Percentiles rank a stretch among this genome's conserved stretches.
phyloP scores from a whole-genome alignment of 2,888 invertebrate species.

The Microplitis manilae region DNA sequence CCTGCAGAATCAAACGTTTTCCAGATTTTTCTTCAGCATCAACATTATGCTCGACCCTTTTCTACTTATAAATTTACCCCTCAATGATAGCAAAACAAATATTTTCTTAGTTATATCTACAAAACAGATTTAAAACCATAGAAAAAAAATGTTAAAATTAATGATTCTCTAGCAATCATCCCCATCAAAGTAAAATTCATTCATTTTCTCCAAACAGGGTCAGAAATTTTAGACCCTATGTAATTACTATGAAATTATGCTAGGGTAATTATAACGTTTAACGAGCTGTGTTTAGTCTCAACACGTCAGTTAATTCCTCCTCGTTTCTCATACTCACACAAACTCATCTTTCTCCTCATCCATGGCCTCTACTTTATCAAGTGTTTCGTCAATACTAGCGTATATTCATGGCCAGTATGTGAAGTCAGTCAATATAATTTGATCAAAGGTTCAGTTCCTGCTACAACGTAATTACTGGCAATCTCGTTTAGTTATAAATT shows the following conservation, averaged over 20 bases:
- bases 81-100: no score
- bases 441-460: constrained; percentile 20
- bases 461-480: not conserved
- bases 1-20: no score
- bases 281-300: constrained; percentile 27
- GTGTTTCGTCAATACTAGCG: not conserved
- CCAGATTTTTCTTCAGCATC: no score
- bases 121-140: no score
- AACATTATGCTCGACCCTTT: no score
- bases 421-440: constrained; percentile 24
- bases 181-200: constrained; percentile 21
- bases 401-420: constrained; percentile 5
- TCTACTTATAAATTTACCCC: no score
- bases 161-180: not conserved
- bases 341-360: not conserved
- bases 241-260: constrained; percentile 37
- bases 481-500: not conserved
- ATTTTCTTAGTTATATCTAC: no score
- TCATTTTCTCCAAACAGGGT: not conserved
- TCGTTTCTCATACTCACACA: not conserved
- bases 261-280: constrained; percentile 37
- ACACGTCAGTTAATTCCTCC: constrained; percentile 15
- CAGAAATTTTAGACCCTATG: constrained; percentile 10
- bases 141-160: constrained; percentile 2
- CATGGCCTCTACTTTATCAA: not conserved